Evolutionary conservation across 2,797 vertebrate genomes (phyloP).

Genomic region (Schizopygopsis pylzovi): DNA sequence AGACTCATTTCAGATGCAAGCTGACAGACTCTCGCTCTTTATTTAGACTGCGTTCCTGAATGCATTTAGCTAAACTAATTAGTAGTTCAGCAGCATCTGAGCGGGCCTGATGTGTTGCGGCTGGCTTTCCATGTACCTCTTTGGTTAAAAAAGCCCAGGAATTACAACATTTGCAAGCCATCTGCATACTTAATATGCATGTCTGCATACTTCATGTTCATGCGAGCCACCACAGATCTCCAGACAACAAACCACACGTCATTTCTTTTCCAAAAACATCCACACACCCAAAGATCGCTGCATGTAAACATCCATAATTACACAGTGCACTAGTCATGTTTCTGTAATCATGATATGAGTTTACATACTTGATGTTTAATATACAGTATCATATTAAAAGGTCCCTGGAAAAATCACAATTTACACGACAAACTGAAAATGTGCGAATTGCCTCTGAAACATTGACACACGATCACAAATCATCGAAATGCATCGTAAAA

Average conservation of each 20-base stretch:
- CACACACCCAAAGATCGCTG: neutral
- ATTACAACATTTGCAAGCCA: slow-evolving; percentile 16
- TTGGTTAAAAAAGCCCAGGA: neutral
- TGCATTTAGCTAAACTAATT: slow-evolving; percentile 66
- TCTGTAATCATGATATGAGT: neutral
- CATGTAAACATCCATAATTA: slow-evolving; percentile 37
- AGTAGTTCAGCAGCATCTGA: slow-evolving; percentile 58
- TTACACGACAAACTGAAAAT: neutral
- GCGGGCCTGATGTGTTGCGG: slow-evolving; percentile 59
- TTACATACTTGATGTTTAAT: slow-evolving; percentile 3
- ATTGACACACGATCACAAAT: neutral
- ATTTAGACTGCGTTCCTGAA: slow-evolving; percentile 23
- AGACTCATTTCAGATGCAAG: slow-evolving; percentile 26
- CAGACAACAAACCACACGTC: slow-evolving; percentile 14
- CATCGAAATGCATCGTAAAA: neutral
- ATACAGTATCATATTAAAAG: neutral
- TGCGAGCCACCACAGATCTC: slow-evolving; percentile 33
- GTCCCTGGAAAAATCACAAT: neutral
- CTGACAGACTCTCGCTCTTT: neutral
- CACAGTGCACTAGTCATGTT: slow-evolving; percentile 12
- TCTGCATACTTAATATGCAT: slow-evolving; percentile 12
- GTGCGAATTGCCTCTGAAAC: too few relatives aligned
- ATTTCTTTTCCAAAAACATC: neutral
- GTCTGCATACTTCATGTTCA: slow-evolving; percentile 58
- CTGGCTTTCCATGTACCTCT: neutral